These are phyloP conservation scores for Halichoerus grypus DNA, from an alignment of 2,113 vertebrate genomes.

Conservation along the genomic window DNA sequence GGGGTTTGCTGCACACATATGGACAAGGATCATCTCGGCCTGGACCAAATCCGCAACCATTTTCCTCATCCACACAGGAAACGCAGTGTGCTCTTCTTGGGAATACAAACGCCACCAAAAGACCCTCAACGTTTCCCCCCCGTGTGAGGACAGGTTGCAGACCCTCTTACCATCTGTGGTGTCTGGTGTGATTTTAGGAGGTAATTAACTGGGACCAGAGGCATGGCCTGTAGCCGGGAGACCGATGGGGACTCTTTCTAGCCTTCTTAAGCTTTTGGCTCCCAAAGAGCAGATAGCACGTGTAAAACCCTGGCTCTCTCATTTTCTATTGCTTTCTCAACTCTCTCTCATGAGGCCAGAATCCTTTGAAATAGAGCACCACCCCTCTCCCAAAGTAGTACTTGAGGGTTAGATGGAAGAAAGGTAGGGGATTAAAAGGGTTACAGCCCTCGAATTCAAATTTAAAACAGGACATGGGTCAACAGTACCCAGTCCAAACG, in stretches of 20 bases:
- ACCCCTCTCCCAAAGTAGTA: not conserved
- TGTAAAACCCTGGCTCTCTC: not conserved
- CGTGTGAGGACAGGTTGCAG: not conserved
- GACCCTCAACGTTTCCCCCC: not conserved
- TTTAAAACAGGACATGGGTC: not conserved
- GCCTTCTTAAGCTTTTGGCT: not conserved
- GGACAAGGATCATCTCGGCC: constrained; percentile 1
- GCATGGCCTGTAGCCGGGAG: not conserved
- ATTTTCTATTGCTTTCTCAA: not conserved
- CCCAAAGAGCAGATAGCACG: not conserved
- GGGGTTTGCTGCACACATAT: constrained; percentile 14
- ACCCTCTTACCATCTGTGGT: constrained; percentile 2
- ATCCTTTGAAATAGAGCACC: constrained; percentile 2
- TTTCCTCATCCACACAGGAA: constrained; percentile 61
- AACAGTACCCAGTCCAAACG: not conserved
- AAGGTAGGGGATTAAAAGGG: not conserved
- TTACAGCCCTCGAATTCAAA: not conserved
- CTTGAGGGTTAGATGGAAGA: not conserved
- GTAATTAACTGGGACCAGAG: constrained; percentile 28
- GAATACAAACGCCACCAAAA: not conserved
- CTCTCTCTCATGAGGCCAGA: not conserved
- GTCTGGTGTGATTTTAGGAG: constrained; percentile 24
- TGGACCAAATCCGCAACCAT: constrained; percentile 56
- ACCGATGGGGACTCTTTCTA: not conserved
- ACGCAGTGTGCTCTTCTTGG: not conserved